Evolutionary conservation across 2,113 vertebrate species (phyloP).

Genomic region (Etia nguti): DNA sequence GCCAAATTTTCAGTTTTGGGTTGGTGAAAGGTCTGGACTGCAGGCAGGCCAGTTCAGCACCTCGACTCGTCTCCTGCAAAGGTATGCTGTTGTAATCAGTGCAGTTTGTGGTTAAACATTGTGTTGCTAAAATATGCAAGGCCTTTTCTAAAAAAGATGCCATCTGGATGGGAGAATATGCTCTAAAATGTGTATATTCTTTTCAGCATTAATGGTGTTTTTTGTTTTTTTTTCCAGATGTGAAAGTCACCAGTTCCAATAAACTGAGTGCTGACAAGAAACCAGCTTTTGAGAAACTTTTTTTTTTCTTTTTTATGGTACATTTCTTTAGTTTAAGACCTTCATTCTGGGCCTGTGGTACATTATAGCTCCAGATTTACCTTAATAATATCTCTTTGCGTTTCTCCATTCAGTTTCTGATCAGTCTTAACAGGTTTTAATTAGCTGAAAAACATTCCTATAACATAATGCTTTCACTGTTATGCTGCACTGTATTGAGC

Average conservation of each 20-base stretch:
- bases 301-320: neutral
- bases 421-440: neutral
- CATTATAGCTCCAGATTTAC: neutral
- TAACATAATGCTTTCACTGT: neutral
- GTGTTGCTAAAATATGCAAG: neutral
- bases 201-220: neutral
- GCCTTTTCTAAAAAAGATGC: neutral
- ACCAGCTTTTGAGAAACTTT: neutral
- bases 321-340: neutral
- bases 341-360: neutral
- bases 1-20: neutral
- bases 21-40: neutral
- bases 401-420: neutral
- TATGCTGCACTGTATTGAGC: neutral
- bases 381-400: neutral
- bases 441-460: neutral
- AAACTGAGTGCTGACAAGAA: neutral
- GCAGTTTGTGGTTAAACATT: neutral
- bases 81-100: neutral
- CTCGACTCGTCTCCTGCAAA: neutral
- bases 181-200: neutral
- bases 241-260: neutral
- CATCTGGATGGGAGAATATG: neutral
- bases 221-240: neutral
- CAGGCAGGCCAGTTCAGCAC: neutral